A percentile compares a stretch with the other conserved stretches of the same genome.
Conservation (phyloP, 2,888 invertebrate genomes). For the Cetonia aurata region DNA sequence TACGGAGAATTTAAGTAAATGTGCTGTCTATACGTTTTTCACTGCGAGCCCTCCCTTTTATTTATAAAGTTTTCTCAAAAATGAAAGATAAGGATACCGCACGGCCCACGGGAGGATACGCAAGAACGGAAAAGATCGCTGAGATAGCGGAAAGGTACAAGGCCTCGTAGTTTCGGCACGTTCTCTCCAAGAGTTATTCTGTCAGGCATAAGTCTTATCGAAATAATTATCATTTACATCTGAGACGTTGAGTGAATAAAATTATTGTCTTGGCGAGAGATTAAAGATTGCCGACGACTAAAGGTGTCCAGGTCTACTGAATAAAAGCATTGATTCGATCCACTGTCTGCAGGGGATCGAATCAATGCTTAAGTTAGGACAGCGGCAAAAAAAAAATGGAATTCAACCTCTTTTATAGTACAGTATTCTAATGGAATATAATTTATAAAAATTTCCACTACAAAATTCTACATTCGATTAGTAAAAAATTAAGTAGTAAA, state of each 20-base stretch:
- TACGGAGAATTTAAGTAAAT: slow-evolving; percentile 9
- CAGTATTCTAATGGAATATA: too few relatives aligned
- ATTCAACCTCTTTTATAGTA: too few relatives aligned
- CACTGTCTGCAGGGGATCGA: too few relatives aligned
- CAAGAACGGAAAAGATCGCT: neutral
- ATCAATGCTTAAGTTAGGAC: too few relatives aligned
- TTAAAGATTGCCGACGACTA: slow-evolving; percentile 3
- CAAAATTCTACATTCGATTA: too few relatives aligned
- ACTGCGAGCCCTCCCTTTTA: neutral
- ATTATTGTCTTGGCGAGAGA: slow-evolving; percentile 28
- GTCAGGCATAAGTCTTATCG: slow-evolving; percentile 37
- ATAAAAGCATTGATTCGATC: neutral
- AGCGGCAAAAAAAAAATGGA: too few relatives aligned
- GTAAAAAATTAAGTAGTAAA: too few relatives aligned
- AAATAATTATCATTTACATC: slow-evolving; percentile 36
- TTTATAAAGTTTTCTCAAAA: neutral
- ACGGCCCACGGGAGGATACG: neutral
- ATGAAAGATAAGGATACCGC: slow-evolving; percentile 8
- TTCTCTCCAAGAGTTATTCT: slow-evolving; percentile 23
- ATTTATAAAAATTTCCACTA: too few relatives aligned
- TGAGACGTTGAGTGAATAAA: slow-evolving; percentile 35
- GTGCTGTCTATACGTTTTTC: neutral
- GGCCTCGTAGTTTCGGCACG: slow-evolving; percentile 22
- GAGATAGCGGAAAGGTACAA: neutral
- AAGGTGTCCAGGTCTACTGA: neutral